Base-by-base conservation (phyloP, 2,888 invertebrate species). In the Hypena proboscidalis region DNA sequence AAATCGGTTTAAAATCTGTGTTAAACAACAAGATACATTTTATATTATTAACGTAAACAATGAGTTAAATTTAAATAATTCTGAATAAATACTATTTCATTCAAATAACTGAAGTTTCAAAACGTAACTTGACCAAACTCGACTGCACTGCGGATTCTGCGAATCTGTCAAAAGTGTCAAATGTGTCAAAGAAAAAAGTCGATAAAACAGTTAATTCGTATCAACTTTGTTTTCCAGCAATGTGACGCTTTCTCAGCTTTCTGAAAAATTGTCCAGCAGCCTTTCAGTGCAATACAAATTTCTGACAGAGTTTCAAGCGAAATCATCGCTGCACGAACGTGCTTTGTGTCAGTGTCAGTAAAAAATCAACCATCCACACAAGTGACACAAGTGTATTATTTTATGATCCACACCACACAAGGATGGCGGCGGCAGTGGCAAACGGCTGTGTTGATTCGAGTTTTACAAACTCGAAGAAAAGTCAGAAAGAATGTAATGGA, bases 361-460 rank as follows among this genome's bases (percentile, higher is more conserved):
- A n/a, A n/a, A n/a, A n/a, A n/a, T n/a, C n/a, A n/a, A n/a, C n/a
- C n/a, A n/a, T n/a, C n/a, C n/a, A n/a, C n/a, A n/a, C n/a, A n/a
- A n/a, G n/a, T n/a, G n/a, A n/a, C n/a, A n/a, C n/a, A n/a, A n/a
- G n/a, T n/a, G n/a, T n/a, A n/a, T n/a, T 30, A 31, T 11, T 20
- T 20, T 27, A 19, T 11, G 13, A 17, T 27, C 26, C 17, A 10
- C 8, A 23, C 27, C 6, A 29, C 48, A 70, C 40, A 74, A 80
- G 71, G 74, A 87, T 88, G 88, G 82, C 85, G 71, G 75, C 74
- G 53, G 68, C 63, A 20, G 65, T 58, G 32, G 50, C 10, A 38
- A 67, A 68, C 27, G 71, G 77, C 63, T 44, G 73, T 75, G 72
- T 62, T 3, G 54, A 65, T 32, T 27, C 46, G 13, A 65, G 57